Base-by-base conservation (phyloP, 1,140 invertebrate genomes). In the Trypoxylus dichotomus region DNA sequence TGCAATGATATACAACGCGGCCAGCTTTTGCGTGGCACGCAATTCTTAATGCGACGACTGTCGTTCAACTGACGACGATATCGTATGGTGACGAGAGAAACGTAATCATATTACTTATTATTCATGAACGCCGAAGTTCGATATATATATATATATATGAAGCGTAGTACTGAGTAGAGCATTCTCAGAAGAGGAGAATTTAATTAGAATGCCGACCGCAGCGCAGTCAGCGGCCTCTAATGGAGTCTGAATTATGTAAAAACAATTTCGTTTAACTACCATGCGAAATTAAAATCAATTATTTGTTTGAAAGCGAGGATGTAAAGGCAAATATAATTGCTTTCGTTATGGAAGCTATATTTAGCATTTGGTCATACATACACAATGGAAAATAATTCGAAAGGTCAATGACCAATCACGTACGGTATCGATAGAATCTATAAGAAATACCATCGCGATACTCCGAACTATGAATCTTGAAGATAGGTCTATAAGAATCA, bases 251-350 rank as follows among this genome's bases (percentile, higher is more conserved):
- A 68, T 68, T 68, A 68, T 68, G 60, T 68, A 68, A 68, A 68
- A 68, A 68, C 60, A 68, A 68, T 68, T 68, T 68, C 60, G 60
- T 24, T 68, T 68, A 68, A 68, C 60, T 68, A 29, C 60, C 60
- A 15, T 27, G 60, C 60, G 27, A 68, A 68, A 68, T 68, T 68
- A 68, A 68, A 68, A 68, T 68, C 60, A 68, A 68, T 68, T 68
- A 68, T 68, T 68, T 68, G 60, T 68, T 24, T 24, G 60, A 54
- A 19, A 54, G 47, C 11, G 47, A 19, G 19, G 47, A 15, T 54
- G 47, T 19, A 47, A 19, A 19, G 19, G 19, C 47, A 54, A 54
- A 54, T 54, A 15, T 54, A 54, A 54, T 54, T 54, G 15, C 15
- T 19, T 54, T 54, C n/a, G 47, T n/a, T 54, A 54, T n/a, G 19